phyloP scores from a whole-genome alignment of 2,888 invertebrate species.

The Papilio demoleus region DNA sequence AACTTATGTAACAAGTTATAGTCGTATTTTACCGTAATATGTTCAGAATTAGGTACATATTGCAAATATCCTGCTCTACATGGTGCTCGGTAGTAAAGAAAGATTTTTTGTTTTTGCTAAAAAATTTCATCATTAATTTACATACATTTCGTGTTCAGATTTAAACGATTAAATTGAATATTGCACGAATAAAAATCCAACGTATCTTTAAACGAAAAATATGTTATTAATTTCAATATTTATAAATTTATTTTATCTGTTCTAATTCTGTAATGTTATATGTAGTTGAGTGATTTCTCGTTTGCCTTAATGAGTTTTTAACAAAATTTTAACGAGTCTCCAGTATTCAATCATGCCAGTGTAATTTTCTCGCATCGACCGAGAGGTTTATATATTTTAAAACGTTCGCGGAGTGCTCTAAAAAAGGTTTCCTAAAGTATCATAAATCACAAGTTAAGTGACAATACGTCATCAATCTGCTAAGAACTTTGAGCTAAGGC shows the following conservation, averaged over 20 bases:
- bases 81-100: background rate
- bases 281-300: constrained; percentile 14
- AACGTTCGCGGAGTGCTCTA: constrained; percentile 44
- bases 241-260: background rate
- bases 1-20: background rate
- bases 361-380: constrained; percentile 24
- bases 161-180: background rate
- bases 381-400: constrained; percentile 31
- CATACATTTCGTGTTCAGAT: background rate
- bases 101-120: background rate
- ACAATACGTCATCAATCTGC: constrained; percentile 67
- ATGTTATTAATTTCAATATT: background rate
- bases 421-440: constrained; percentile 48
- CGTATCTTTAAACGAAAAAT: no score
- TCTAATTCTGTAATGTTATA: constrained; percentile 1
- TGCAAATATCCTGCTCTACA: background rate
- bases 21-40: background rate
- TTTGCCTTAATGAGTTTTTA: constrained; percentile 37
- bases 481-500: constrained; percentile 55
- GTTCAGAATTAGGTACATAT: background rate
- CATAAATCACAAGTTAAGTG: constrained; percentile 63
- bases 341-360: constrained; percentile 32
- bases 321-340: constrained; percentile 34
- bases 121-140: background rate
- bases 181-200: background rate